Percentiles rank a stretch among this genome's conserved stretches.
These are phyloP conservation scores for Mugil cephalus DNA, from an alignment of 2,113 vertebrate genomes.

Conservation along the genomic window DNA sequence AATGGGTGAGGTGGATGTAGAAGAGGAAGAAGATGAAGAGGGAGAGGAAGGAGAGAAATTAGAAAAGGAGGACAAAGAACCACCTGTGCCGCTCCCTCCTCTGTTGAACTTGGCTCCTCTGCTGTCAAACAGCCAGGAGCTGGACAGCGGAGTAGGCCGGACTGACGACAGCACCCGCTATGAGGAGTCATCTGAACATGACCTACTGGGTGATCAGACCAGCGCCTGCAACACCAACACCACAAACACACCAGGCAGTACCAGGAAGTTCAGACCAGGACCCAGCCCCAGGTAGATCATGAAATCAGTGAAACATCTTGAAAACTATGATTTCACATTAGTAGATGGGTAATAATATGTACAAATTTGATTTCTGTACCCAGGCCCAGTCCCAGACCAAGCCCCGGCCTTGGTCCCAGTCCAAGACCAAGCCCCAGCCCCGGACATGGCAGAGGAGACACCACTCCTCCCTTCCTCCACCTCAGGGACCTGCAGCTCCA, in stretches of 20 bases:
- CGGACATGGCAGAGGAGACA: conserved; percentile 33
- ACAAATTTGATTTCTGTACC: neutral
- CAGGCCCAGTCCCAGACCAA: conserved; percentile 59
- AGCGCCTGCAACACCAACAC: conserved; percentile 84
- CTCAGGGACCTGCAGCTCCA: conserved; percentile 85
- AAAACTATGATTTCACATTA: too few species aligned
- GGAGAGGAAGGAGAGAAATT: conserved; percentile 45
- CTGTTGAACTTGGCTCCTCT: conserved; percentile 52
- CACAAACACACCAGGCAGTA: conserved; percentile 84
- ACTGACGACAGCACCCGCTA: conserved; percentile 90
- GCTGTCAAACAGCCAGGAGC: conserved; percentile 86
- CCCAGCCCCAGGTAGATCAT: conserved; percentile 60
- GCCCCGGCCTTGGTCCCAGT: conserved; percentile 44
- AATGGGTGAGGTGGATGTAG: neutral
- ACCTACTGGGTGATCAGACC: conserved; percentile 86
- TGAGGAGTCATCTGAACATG: conserved; percentile 89
- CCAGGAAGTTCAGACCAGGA: conserved; percentile 77
- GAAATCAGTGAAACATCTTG: too few species aligned
- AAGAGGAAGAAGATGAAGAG: conserved; percentile 48
- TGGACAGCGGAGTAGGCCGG: conserved; percentile 90
- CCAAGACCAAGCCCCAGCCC: conserved; percentile 57
- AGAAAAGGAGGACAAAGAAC: conserved; percentile 31
- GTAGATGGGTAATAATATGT: too few species aligned
- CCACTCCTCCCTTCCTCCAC: conserved; percentile 65
- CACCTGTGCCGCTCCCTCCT: conserved; percentile 51